These are phyloP conservation scores for Theristicus caerulescens DNA, from an alignment of 2,113 vertebrate genomes.

Conservation along the genomic window DNA sequence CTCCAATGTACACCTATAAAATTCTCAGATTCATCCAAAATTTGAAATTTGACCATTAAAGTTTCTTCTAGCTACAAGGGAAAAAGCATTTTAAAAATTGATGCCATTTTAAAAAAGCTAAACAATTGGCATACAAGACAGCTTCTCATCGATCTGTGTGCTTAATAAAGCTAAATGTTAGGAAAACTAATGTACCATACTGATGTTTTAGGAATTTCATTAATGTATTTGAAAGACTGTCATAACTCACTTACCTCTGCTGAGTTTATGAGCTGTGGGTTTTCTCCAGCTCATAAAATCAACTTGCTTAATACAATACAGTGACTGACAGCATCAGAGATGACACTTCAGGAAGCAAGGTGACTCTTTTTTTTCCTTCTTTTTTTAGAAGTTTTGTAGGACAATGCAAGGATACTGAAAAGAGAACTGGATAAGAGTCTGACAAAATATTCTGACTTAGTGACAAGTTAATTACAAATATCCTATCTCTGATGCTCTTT, in stretches of 20 bases:
- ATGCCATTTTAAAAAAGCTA: conserved; percentile 53
- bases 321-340: conserved; percentile 65
- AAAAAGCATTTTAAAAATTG: background rate
- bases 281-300: conserved; percentile 76
- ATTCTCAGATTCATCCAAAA: background rate
- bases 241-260: conserved; percentile 78
- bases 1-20: background rate
- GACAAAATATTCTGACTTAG: background rate
- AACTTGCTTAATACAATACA: conserved; percentile 64
- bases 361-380: conserved; percentile 45
- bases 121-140: conserved; percentile 66
- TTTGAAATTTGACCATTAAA: conserved; percentile 3
- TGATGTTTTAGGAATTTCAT: conserved; percentile 79
- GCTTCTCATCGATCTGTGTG: conserved; percentile 68
- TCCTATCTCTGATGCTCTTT: background rate
- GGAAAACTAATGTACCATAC: conserved; percentile 79
- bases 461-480: background rate
- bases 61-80: background rate
- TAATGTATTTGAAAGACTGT: conserved; percentile 71
- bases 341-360: conserved; percentile 70
- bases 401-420: conserved; percentile 25
- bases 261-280: conserved; percentile 77
- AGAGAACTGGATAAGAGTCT: background rate
- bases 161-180: conserved; percentile 79
- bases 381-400: background rate